phyloP scores from a whole-genome alignment of 2,888 invertebrate genomes.

The Strigamia crassipes region DNA sequence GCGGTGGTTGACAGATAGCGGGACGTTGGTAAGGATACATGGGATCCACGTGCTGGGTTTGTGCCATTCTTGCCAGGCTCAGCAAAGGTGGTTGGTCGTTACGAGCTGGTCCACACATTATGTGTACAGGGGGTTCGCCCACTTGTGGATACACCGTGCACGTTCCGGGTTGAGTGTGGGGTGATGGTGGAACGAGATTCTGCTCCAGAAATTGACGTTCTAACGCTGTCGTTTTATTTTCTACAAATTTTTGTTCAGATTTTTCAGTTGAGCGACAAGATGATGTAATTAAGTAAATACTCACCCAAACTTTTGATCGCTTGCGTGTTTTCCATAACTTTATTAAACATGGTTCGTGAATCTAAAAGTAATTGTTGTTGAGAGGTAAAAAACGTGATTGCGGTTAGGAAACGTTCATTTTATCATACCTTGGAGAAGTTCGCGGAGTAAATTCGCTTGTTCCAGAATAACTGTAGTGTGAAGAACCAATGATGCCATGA shows the following conservation, averaged over 20 bases:
- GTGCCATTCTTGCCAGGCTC: conserved; percentile 46
- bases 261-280: background rate
- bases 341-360: conserved; percentile 44
- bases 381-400: background rate
- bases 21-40: conserved; percentile 39
- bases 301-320: conserved; percentile 45
- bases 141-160: conserved; percentile 17
- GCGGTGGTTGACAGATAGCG: conserved; percentile 24
- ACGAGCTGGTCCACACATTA: conserved; percentile 41
- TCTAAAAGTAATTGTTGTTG: background rate
- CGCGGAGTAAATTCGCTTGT: conserved; percentile 46
- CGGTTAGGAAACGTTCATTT: background rate
- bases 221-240: conserved; percentile 43
- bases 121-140: conserved; percentile 8
- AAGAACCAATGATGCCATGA: conserved; percentile 46
- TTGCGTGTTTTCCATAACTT: conserved; percentile 45
- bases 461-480: conserved; percentile 47
- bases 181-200: conserved; percentile 42
- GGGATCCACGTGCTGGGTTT: conserved; percentile 21
- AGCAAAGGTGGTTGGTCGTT: conserved; percentile 40
- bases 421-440: conserved; percentile 44
- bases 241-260: background rate
- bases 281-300: background rate
- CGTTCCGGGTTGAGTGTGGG: background rate
- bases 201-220: conserved; percentile 47